Percentiles rank a stretch among this genome's conserved stretches.
phyloP scores from a whole-genome alignment of 2,888 invertebrate species.

The Sylvicola cinctus region DNA sequence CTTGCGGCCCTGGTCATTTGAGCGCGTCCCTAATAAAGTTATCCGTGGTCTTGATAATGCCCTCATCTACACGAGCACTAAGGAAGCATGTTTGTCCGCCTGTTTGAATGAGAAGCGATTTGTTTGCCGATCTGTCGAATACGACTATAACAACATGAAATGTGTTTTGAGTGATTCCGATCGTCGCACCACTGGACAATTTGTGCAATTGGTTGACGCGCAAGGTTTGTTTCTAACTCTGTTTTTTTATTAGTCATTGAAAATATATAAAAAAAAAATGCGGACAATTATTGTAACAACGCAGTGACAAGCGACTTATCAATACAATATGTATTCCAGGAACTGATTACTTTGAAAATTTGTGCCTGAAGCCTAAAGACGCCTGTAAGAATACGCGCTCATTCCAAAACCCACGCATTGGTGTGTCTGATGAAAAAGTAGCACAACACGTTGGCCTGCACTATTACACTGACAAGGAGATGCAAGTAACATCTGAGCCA shows the following conservation, averaged over 20 bases:
- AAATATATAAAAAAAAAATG: too few relatives aligned
- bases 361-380: conserved; percentile 71
- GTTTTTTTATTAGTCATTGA: too few relatives aligned
- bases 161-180: conserved; percentile 83
- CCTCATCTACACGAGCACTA: conserved; percentile 80
- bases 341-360: conserved; percentile 68
- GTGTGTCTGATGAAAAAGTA: conserved; percentile 79
- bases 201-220: conserved; percentile 76
- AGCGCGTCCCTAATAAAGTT: conserved; percentile 81
- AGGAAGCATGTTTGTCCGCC: conserved; percentile 81
- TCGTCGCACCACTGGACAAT: conserved; percentile 67
- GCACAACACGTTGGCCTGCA: conserved; percentile 81
- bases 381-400: conserved; percentile 68
- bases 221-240: conserved; percentile 37
- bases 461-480: conserved; percentile 83
- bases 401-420: conserved; percentile 65
- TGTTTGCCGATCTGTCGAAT: conserved; percentile 78
- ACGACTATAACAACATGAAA: conserved; percentile 81
- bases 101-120: conserved; percentile 88
- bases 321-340: conserved; percentile 9
- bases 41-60: conserved; percentile 80
- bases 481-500: conserved; percentile 72
- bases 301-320: too few relatives aligned
- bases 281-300: too few relatives aligned
- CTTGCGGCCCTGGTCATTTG: conserved; percentile 80